Evolutionary conservation across 1,140 invertebrate genomes (phyloP).

Genomic region (Bombus pascuorum): DNA sequence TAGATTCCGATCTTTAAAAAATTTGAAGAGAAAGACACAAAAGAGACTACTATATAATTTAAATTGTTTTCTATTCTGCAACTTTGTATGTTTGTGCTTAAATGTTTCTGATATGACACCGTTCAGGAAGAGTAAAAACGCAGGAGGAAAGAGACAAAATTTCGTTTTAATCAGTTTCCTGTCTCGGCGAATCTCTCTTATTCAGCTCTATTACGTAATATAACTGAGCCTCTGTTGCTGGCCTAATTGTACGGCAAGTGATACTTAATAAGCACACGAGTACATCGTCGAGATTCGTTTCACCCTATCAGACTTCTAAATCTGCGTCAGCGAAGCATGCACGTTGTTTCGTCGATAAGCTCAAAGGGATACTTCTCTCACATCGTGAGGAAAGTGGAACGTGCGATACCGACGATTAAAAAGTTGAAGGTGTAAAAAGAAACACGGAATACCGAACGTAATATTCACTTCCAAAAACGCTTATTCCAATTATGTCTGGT

Average conservation of each 20-base stretch:
- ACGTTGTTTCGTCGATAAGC: neutral
- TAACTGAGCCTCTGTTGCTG: neutral
- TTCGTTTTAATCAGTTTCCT: neutral
- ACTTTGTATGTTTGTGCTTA: too few relatives aligned
- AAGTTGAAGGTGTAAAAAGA: neutral
- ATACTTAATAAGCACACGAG: slow-evolving; percentile 16
- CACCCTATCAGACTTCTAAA: neutral
- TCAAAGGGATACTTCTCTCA: neutral
- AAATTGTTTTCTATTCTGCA: too few relatives aligned
- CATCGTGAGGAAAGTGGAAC: neutral
- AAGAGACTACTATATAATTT: too few relatives aligned
- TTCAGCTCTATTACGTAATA: neutral
- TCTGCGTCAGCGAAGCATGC: neutral
- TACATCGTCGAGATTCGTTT: slow-evolving; percentile 16
- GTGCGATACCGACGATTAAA: neutral
- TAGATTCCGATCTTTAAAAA: too few relatives aligned
- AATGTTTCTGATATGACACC: too few relatives aligned
- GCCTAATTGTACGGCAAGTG: neutral
- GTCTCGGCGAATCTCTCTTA: neutral
- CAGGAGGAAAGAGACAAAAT: neutral
- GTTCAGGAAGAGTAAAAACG: neutral
- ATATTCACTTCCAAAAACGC: neutral
- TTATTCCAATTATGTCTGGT: neutral
- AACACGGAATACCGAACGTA: neutral
- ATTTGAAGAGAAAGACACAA: too few relatives aligned